Conservation (phyloP, 2,797 vertebrate genomes). For the Todus mexicanus region DNA sequence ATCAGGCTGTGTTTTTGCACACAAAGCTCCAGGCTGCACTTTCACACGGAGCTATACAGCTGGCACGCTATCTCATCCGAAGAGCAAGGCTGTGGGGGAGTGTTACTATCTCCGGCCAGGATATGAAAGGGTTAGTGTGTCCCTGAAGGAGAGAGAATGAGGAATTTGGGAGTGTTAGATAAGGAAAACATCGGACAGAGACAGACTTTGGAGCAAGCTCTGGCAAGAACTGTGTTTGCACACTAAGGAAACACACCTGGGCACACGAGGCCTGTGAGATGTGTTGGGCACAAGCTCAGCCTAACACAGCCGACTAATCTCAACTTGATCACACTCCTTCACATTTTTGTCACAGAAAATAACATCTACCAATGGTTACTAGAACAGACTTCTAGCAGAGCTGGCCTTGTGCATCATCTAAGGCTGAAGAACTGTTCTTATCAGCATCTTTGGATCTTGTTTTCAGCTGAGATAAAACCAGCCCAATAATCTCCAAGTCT, state of each 20-base stretch:
- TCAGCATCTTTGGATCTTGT: neutral
- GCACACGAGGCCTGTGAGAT: neutral
- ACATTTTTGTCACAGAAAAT: neutral
- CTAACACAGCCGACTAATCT: neutral
- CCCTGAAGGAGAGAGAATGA: neutral
- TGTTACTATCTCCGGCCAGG: neutral
- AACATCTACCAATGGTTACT: neutral
- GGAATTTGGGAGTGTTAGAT: conserved; percentile 17
- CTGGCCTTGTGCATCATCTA: neutral
- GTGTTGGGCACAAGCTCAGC: neutral
- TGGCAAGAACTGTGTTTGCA: neutral
- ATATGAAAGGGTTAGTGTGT: neutral
- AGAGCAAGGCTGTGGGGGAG: neutral
- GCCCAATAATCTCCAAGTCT: neutral
- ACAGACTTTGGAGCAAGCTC: neutral
- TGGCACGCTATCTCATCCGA: neutral
- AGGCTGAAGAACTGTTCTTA: neutral
- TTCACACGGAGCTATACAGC: fast-evolving
- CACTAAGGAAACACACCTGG: neutral
- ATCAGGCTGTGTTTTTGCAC: neutral
- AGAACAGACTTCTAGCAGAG: neutral
- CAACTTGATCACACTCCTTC: neutral
- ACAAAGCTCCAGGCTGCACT: neutral
- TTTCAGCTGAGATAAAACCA: neutral
- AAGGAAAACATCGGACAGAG: neutral